Base-by-base conservation (phyloP, 2,888 invertebrate genomes). In the Pollenia amentaria region DNA sequence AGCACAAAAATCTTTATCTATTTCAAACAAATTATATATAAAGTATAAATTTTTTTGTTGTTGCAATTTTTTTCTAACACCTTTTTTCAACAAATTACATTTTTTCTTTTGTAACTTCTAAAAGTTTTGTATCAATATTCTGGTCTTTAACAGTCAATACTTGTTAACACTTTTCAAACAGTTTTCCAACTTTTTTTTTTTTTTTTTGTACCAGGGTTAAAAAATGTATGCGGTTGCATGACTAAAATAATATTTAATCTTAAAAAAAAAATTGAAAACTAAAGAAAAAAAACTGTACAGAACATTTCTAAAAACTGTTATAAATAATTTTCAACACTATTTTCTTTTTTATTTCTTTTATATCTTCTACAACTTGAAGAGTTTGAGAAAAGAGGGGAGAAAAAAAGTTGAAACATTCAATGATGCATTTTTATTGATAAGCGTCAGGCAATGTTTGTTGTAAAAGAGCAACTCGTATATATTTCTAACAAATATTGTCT, bases 401-500 rank as follows among this genome's bases (percentile, higher is more conserved):
- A 12, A 48, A 75, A 62, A 62, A 48, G 14, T 44, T 21, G 10
- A 44, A 77, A 80, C 69, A 82, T 75, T 82, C 73, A 83, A 80
- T 90, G 90, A 91, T 91, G 89, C 89, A 89, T 87, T 89, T 87
- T 88, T 83, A 89, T 88, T 89, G 91, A 91, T 91, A 90, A 90
- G 88, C 89, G 90, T 90, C 90, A 91, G 91, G 90, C 90, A 90
- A 90, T 90, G 89, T 88, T 84, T 85, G 77, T 51, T 75, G 79
- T 77, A 65, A n/a, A 29, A 79, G 57, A 70, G 65, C 29, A 29
- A 29, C 84, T 72, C 44, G 67, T 80, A 12, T 86, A 42, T 62
- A 53, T 84, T 83, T 89, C 87, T 85, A 89, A 89, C 90, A 91
- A 90, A 90, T 91, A 90, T 91, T 90, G 91, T 89, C 90, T 91